Evolutionary conservation across 2,888 invertebrate genomes (phyloP), one percentile per base, ranked within the genome.

Genomic region (Papilio demoleus): DNA sequence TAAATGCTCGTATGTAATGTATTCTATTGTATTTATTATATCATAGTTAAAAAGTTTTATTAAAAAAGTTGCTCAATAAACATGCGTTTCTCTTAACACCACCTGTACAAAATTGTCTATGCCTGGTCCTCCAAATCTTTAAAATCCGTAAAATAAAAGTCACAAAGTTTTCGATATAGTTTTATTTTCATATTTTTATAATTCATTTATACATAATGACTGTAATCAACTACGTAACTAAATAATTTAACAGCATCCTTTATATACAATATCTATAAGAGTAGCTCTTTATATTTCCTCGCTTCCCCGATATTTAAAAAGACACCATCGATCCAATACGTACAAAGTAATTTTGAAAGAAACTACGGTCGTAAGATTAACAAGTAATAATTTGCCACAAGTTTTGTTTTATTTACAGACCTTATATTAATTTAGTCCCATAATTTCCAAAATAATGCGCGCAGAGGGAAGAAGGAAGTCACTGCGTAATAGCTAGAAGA

Each of bases 151-250:
- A 27, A 53, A 53, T 42, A 22, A 31, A 67, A 53, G 53, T n/a
- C 27, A 11, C 31, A 8, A 56, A 71, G 66, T 63, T 79, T 89
- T 90, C 86, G 92, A 88, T 92, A 92, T 90, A 91, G 87, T 92
- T 91, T 88, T 91, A 90, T 91, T 90, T 85, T 82, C 81, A 85
- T 86, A 81, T 84, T 84, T 81, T 83, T 78, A 84, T 88, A 85
- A 82, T 86, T 86, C 86, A 88, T 90, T 86, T 88, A 88, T 90
- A 85, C 88, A 90, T 92, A 90, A 87, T 91, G 88, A 90, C 90
- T 92, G 88, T 90, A 88, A 86, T 91, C 87, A 86, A 90, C 92
- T 92, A 92, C 91, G 78, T 91, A 90, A 92, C 92, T 92, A 92
- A 92, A 92, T 90, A 90, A 87, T 90, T 89, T 87, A 92, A 92